Evolutionary conservation across 2,113 vertebrate species (phyloP).

Genomic region (Thalassarche chlororhynchos): DNA sequence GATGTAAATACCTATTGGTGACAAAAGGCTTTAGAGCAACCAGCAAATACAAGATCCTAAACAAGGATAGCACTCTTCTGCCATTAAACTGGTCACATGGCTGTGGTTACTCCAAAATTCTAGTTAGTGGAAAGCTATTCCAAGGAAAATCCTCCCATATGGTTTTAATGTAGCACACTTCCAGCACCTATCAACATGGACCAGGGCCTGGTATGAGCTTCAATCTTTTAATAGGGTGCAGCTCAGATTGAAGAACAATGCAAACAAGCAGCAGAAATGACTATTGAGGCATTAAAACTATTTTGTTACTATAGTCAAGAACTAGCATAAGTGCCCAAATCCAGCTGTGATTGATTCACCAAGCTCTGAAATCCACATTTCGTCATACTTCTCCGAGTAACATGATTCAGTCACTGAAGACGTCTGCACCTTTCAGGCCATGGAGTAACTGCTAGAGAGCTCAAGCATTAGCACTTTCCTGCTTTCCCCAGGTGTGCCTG

Average conservation of each 20-base stretch:
- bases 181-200: constrained; percentile 76
- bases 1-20: constrained; percentile 90
- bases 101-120: constrained; percentile 78
- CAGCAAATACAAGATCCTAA: background rate
- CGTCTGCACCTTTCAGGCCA: background rate
- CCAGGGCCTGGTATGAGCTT: constrained; percentile 41
- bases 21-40: background rate
- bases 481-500: background rate
- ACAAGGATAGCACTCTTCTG: background rate
- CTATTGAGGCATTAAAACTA: fast-evolving
- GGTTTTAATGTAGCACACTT: constrained; percentile 80
- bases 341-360: background rate
- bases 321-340: fast-evolving
- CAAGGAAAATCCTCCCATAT: constrained; percentile 72
- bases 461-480: background rate
- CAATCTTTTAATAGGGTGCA: constrained; percentile 77
- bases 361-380: fast-evolving
- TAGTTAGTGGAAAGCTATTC: constrained; percentile 75
- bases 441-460: fast-evolving
- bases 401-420: fast-evolving
- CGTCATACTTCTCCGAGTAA: fast-evolving
- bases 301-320: background rate
- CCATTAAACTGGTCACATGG: constrained; percentile 13
- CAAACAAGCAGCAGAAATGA: background rate
- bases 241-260: fast-evolving